Conservation (phyloP, 2,113 vertebrate species). For the Macrotus californicus region DNA sequence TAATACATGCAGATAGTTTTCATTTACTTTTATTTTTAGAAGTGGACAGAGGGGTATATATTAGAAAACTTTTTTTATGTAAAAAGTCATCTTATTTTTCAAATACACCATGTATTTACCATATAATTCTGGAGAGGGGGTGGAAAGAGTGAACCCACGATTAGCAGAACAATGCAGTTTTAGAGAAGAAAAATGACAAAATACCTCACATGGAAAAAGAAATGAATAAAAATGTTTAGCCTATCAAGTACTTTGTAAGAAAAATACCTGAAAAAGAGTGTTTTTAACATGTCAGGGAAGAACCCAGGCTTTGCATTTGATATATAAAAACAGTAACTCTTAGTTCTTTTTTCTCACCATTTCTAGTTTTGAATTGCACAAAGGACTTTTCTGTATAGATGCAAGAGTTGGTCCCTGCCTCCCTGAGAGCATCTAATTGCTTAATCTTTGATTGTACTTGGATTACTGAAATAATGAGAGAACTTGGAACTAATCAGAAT, state of each 20-base stretch:
- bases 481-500: background rate
- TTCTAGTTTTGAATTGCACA: background rate
- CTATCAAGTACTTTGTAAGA: conserved; percentile 20
- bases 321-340: background rate
- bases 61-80: background rate
- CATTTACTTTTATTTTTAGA: background rate
- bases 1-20: conserved; percentile 7
- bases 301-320: conserved; percentile 16
- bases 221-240: conserved; percentile 3
- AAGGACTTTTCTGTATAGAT: background rate
- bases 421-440: background rate
- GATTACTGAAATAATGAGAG: background rate
- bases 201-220: background rate
- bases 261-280: background rate
- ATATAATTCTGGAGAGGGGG: background rate
- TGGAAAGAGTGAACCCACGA: background rate
- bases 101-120: conserved; percentile 10
- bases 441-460: background rate
- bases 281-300: background rate
- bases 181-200: background rate
- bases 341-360: background rate
- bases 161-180: conserved; percentile 30
- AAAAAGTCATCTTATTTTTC: conserved; percentile 43
- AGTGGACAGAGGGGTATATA: background rate
- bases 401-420: background rate